These are phyloP conservation scores for Bombus affinis DNA, from an alignment of 1,140 invertebrate genomes.

Conservation along the genomic window DNA sequence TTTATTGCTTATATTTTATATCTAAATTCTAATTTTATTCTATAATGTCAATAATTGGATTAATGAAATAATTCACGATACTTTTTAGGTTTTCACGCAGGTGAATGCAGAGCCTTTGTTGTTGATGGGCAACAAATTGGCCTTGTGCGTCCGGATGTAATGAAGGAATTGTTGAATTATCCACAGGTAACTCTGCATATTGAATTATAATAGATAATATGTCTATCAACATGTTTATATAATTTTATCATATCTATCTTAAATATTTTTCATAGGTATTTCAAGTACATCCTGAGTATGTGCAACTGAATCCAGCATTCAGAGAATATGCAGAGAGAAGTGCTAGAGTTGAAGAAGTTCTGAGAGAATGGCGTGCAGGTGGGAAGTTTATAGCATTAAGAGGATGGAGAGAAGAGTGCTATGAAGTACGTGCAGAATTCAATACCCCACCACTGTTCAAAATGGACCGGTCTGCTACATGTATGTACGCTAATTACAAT, in stretches of 20 bases:
- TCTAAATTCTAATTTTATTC: neutral
- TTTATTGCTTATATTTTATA: neutral
- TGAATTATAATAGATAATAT: neutral
- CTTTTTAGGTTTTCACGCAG: conserved; percentile 86
- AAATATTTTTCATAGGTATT: conserved; percentile 84
- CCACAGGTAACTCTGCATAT: conserved; percentile 84
- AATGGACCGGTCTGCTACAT: conserved; percentile 95
- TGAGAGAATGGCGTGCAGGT: conserved; percentile 86
- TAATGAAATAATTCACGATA: neutral
- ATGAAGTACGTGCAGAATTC: conserved; percentile 90
- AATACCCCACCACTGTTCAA: conserved; percentile 89
- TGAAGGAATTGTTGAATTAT: conserved; percentile 90
- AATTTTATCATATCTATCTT: neutral
- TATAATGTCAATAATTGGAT: neutral
- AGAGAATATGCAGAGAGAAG: conserved; percentile 91
- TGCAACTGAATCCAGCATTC: conserved; percentile 92
- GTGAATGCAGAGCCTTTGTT: conserved; percentile 92
- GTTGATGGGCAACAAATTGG: conserved; percentile 94
- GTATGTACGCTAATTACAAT: conserved; percentile 80
- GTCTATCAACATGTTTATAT: neutral
- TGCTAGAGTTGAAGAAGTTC: conserved; percentile 89
- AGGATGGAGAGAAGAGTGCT: conserved; percentile 96
- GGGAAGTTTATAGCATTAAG: conserved; percentile 88
- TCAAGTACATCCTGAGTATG: conserved; percentile 86
- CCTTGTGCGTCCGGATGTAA: conserved; percentile 91